Conservation (phyloP, 1,140 invertebrate species). For the Cyclargus thomasi region DNA sequence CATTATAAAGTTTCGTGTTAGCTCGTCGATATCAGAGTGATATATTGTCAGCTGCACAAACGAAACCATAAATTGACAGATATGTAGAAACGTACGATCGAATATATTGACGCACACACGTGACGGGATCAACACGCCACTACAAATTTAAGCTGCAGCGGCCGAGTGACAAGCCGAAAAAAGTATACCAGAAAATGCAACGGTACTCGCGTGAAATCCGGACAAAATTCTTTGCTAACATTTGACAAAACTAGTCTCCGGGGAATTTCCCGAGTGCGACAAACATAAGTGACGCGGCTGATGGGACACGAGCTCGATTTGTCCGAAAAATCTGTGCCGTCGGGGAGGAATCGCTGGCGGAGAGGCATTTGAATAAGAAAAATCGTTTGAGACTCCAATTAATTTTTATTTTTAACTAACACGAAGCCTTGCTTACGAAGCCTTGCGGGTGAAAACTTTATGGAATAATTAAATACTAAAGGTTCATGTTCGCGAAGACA, state of each 20-base stretch:
- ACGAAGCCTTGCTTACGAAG: no score
- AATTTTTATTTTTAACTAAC: not conserved
- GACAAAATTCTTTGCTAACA: conserved; percentile 16
- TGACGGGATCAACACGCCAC: conserved; percentile 12
- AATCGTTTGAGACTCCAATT: not conserved
- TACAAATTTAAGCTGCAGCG: conserved; percentile 14
- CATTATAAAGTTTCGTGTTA: no score
- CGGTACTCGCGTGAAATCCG: conserved; percentile 8
- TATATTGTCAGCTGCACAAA: not conserved
- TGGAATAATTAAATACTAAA: no score
- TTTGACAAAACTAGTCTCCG: conserved; percentile 12
- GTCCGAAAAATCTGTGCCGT: not conserved
- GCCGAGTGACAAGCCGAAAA: conserved; percentile 11
- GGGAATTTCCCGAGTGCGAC: conserved; percentile 10
- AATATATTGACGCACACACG: not conserved
- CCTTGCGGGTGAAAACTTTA: no score
- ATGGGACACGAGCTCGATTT: conserved; percentile 9
- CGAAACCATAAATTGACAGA: not conserved
- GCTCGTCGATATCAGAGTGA: no score
- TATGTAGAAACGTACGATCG: not conserved
- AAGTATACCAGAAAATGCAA: conserved; percentile 8
- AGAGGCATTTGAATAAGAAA: not conserved
- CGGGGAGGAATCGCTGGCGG: not conserved
- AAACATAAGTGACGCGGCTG: conserved; percentile 10
- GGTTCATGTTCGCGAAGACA: no score